Evolutionary conservation across 2,797 vertebrate species (phyloP), one percentile per base, ranked within the genome.

Genomic region (Chromobotia macracanthus): DNA sequence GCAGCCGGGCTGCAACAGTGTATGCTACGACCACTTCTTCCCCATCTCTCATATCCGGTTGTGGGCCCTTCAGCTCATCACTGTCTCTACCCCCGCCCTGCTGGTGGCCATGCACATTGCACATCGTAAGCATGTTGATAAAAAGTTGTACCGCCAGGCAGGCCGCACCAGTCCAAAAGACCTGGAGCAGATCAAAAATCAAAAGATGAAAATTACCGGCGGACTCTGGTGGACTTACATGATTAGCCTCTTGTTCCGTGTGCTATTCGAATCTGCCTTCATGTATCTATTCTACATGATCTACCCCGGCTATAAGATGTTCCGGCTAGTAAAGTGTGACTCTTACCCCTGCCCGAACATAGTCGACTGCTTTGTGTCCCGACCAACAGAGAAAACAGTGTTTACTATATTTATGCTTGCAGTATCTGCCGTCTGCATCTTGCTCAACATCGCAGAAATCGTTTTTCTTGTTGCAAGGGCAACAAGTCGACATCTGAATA

Each of bases 21-120:
- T 99, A 74, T 99, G 97, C 90, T 99, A 98, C 0, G 97, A 99
- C 87, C 95, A 98, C 86, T 99, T 97, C 89, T 99, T 99, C 88
- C 97, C 97, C 85, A 95, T 99, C 86, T 99, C 97, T 25, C 97
- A 99, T 67, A 96, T 98, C 87, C 96, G 97, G 1, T 93, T 99
- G 77, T 99, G 97, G 97, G 95, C 97, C 0, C 94, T 99, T 13
- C 97, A 99, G 90, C 95, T 99, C 84, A 98, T 99, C 89, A 88
- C 98, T 0, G 97, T 99, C 58, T 97, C 97, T 86, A 98, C 97
- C 0, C 97, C 97, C 0, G 96, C 97, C 70, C 94, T 99, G 50
- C 94, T 99, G 0, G 97, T 99, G 46, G 95, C 97, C 82, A 99
- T 99, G 97, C 97, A 99, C 0, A 96, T 98, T 86, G 97, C 97